A percentile compares a stretch with the other conserved stretches of the same genome.
Evolutionary conservation across 92 coral and sea anemone genomes (phyloP).

Genomic region (Actinernus sp.): DNA sequence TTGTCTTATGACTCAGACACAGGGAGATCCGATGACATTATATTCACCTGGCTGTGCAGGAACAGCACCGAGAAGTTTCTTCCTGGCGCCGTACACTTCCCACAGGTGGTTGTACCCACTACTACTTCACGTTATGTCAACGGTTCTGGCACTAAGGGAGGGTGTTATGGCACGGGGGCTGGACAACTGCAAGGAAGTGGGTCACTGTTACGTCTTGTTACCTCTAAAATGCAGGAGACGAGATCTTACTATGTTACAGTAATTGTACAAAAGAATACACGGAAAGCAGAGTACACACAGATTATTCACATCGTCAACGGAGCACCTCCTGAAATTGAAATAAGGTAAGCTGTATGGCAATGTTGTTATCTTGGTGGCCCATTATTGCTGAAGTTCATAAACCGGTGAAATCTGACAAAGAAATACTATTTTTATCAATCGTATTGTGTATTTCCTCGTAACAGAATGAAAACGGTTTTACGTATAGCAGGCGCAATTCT

Average conservation of each 20-base stretch:
- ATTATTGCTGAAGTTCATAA: no score
- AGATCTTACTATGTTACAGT: conserved; percentile 53
- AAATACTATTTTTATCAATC: no score
- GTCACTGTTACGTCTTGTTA: conserved; percentile 36
- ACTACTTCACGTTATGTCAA: not conserved
- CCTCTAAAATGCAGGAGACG: conserved; percentile 50
- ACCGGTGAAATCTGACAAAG: no score
- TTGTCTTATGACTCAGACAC: conserved; percentile 48
- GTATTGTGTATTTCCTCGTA: no score
- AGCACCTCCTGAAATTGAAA: conserved; percentile 40
- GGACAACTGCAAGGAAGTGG: conserved; percentile 50
- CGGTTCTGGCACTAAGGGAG: conserved; percentile 38
- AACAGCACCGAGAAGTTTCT: conserved; percentile 11
- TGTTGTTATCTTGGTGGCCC: no score
- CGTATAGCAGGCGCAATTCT: no score
- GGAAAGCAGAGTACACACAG: conserved; percentile 53
- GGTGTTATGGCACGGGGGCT: conserved; percentile 83
- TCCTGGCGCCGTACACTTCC: conserved; percentile 11
- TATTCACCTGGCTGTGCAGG: conserved; percentile 57
- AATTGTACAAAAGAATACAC: conserved; percentile 39
- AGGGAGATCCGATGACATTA: conserved; percentile 12
- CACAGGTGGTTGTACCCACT: conserved; percentile 12
- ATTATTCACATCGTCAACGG: conserved; percentile 47
- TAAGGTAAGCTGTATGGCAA: no score
- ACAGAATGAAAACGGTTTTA: no score